phyloP scores from a whole-genome alignment of 2,797 vertebrate species.

The Lateolabrax maculatus region DNA sequence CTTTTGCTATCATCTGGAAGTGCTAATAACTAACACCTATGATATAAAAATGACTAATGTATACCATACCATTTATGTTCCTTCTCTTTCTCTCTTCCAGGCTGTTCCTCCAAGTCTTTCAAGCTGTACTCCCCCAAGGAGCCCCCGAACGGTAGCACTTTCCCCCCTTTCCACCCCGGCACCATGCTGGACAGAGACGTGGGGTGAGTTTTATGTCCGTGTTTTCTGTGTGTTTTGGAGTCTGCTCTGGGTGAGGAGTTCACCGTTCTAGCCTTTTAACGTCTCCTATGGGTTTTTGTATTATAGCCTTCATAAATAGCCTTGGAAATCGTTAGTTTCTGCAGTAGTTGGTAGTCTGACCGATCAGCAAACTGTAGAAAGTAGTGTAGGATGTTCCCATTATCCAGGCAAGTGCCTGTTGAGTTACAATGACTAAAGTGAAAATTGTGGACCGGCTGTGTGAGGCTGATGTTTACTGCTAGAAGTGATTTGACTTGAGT shows the following conservation, averaged over 20 bases:
- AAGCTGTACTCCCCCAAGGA: constrained; percentile 98
- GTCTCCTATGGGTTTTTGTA: not conserved
- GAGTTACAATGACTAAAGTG: not conserved
- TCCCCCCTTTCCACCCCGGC: constrained; percentile 98
- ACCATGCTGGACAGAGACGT: constrained; percentile 99
- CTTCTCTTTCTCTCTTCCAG: constrained; percentile 75
- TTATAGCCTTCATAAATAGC: constrained; percentile 6
- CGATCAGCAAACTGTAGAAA: constrained; percentile 19
- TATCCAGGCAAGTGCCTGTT: not conserved
- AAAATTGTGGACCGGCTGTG: not conserved
- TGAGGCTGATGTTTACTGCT: constrained; percentile 20
- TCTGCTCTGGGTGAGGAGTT: not conserved
- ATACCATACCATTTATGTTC: not conserved
- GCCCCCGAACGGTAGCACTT: constrained; percentile 93
- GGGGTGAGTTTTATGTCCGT: constrained; percentile 86
- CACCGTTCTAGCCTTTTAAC: not conserved
- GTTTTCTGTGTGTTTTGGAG: constrained; percentile 6
- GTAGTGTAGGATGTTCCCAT: not conserved
- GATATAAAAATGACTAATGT: not conserved
- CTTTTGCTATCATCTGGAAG: not conserved
- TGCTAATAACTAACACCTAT: not conserved
- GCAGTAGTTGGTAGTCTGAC: not conserved
- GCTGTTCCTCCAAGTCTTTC: constrained; percentile 99
- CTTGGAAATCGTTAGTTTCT: not conserved
- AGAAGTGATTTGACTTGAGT: constrained; percentile 22